Base-by-base conservation (phyloP, 2,888 invertebrate species). In the Cremastinae sp. region DNA sequence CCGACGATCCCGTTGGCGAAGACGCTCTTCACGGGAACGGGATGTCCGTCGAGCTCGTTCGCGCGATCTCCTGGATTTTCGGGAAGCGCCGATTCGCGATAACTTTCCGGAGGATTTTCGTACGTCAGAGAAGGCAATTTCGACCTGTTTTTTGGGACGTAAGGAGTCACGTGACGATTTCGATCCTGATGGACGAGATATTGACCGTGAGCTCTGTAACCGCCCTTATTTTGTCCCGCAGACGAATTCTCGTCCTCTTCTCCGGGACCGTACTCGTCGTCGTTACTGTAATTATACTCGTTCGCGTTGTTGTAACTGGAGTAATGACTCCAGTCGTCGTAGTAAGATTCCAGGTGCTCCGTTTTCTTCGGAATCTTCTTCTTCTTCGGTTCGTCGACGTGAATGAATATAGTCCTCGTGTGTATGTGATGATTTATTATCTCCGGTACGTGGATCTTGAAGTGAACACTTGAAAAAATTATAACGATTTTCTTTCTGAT, bases 341-440 rank as follows among this genome's bases (percentile, higher is more conserved):
- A 70, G 75, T 91, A 90, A 76, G 91, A 91, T 81, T 91, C 90
- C 83, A 91, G 91, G 58, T 92, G 91, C 73, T 91, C 56, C 16
- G 64, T 74, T 58, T 81, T 81, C 74, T 83, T 85, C 36, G 80
- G 81, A n/a, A n/a, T n/a, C 10, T 61, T 28, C 45, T 78, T 82
- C 74, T 58, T 84, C 51, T 80, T 80, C 14, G 84, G 84, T 7
- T 84, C 80, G 36, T 88, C 91, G 73, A 92, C 91, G 80, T 93
- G 93, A 54, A 93, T 90, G 10, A 91, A 92, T 51, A 93, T 91
- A 64, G 92, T 92, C 83, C 92, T 92, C 5, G 92, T 93, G 82
- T 93, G 93, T 75, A 91, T 90, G 56, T 92, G 91, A 76, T 93
- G 92, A 51, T 93, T 92, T 76, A 92, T 91, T 61, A 93, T 90